Conservation (phyloP, 2,888 invertebrate genomes). For the Dasypolia templi region DNA sequence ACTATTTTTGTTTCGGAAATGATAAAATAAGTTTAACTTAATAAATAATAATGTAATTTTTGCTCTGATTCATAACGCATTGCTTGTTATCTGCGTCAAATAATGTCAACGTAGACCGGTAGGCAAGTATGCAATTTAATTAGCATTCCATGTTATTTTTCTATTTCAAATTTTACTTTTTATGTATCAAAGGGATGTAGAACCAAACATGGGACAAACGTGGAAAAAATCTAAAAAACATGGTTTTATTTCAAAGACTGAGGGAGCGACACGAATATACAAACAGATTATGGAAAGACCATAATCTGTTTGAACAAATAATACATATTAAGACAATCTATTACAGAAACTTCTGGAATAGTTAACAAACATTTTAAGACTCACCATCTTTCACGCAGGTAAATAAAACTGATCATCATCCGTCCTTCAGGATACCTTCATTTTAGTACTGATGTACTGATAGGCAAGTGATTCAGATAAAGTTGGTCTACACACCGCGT, state of each 20-base stretch:
- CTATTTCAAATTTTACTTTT: background rate
- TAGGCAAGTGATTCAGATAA: slow-evolving; percentile 58
- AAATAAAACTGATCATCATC: slow-evolving; percentile 34
- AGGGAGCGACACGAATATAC: too few relatives aligned
- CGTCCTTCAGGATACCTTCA: slow-evolving; percentile 13
- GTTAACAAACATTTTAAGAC: slow-evolving; percentile 1
- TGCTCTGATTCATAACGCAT: background rate
- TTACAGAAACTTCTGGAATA: background rate
- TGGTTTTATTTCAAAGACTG: background rate
- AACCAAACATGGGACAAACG: background rate
- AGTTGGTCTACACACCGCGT: slow-evolving; percentile 50
- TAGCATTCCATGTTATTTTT: background rate
- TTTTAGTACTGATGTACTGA: slow-evolving; percentile 53
- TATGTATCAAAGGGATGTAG: background rate
- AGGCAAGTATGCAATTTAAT: background rate
- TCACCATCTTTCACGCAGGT: slow-evolving; percentile 29
- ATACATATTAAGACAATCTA: background rate
- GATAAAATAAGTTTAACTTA: background rate
- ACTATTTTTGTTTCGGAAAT: background rate
- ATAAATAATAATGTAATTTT: background rate
- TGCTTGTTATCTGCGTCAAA: background rate
- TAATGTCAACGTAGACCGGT: too few relatives aligned
- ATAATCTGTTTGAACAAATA: background rate
- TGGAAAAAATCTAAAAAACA: background rate
- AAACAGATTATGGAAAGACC: too few relatives aligned